Conservation (phyloP, 2,797 vertebrate genomes). For the Eulemur coronatus region DNA sequence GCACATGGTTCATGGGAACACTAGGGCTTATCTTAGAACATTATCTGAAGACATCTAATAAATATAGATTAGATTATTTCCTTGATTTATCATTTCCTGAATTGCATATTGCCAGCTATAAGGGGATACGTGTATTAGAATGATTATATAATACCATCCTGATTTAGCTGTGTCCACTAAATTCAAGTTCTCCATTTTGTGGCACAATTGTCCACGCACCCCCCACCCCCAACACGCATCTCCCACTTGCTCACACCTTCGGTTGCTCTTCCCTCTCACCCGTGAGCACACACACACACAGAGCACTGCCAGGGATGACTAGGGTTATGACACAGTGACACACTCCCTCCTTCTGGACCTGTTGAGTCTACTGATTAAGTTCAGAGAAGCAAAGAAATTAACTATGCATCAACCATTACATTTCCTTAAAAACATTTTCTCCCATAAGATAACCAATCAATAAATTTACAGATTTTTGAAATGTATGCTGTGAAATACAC, state of each 20-base stretch:
- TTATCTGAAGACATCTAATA: background rate
- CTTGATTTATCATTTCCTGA: background rate
- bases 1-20: background rate
- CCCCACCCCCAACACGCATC: rapidly evolving
- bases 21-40: no score
- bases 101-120: background rate
- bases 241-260: no score
- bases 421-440: slow-evolving; percentile 8
- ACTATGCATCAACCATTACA: background rate
- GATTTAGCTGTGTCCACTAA: background rate
- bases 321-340: background rate
- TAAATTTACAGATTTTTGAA: background rate
- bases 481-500: background rate
- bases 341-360: background rate
- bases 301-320: background rate
- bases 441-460: background rate
- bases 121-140: background rate
- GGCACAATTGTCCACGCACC: background rate
- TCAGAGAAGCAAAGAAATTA: slow-evolving; percentile 25
- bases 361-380: background rate
- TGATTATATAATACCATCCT: background rate
- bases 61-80: background rate
- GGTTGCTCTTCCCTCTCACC: background rate
- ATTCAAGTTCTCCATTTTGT: background rate
- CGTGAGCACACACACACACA: background rate